Percentiles rank a stretch among this genome's conserved stretches.
These are phyloP conservation scores for Betta splendens DNA, from an alignment of 2,797 vertebrate species.

Conservation along the genomic window DNA sequence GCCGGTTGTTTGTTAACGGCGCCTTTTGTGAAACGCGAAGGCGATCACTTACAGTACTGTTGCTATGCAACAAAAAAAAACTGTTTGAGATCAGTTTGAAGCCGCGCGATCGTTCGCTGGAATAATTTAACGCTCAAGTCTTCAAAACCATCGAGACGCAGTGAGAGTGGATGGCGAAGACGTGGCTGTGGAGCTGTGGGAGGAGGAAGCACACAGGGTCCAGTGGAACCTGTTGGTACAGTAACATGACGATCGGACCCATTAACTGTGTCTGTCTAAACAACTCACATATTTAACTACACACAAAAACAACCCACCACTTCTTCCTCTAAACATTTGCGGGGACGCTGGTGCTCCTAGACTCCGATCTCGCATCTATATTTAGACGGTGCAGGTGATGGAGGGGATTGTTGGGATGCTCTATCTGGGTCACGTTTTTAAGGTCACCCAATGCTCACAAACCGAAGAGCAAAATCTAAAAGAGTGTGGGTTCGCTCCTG, in stretches of 20 bases:
- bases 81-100: conserved; percentile 35
- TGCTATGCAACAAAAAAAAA: conserved; percentile 64
- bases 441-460: conserved; percentile 33
- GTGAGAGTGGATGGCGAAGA: conserved; percentile 16
- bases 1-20: conserved; percentile 29
- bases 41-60: conserved; percentile 47
- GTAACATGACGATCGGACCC: background rate
- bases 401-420: conserved; percentile 35
- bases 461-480: conserved; percentile 13
- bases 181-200: conserved; percentile 7
- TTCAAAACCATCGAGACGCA: conserved; percentile 26
- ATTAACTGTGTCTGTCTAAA: background rate
- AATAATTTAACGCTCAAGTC: conserved; percentile 27
- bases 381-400: conserved; percentile 45
- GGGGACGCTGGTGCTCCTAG: conserved; percentile 6
- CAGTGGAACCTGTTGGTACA: too few relatives aligned
- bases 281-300: background rate
- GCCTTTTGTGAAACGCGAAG: conserved; percentile 32
- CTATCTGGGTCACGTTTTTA: conserved; percentile 43
- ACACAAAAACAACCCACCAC: background rate
- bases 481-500: conserved; percentile 25
- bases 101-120: conserved; percentile 23
- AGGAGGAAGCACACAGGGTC: too few relatives aligned
- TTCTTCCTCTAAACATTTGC: conserved; percentile 1
- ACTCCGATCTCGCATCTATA: conserved; percentile 38